Evolutionary conservation across 2,797 vertebrate genomes (phyloP).

Genomic region (Gambusia yucatana): DNA sequence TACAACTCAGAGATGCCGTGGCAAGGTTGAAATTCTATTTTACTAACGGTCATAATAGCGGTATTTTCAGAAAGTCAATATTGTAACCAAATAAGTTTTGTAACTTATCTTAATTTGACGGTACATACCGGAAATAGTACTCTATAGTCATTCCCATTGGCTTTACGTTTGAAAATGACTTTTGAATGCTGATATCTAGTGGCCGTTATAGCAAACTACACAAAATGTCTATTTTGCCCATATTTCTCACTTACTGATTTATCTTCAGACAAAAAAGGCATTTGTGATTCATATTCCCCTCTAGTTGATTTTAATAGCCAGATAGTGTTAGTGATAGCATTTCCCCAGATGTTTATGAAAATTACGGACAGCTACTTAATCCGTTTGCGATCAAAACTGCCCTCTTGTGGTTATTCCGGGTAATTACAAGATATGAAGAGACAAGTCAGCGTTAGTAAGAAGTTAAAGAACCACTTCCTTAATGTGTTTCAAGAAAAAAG

Average conservation of each 20-base stretch:
- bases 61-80: not conserved
- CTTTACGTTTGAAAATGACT: not conserved
- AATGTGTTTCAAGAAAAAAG: not conserved
- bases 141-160: not conserved
- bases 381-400: not conserved
- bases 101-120: not conserved
- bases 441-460: not conserved
- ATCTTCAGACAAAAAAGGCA: not conserved
- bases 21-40: not conserved
- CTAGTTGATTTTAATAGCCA: not conserved
- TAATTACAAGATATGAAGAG: not conserved
- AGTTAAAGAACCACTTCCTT: not conserved
- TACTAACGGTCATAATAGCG: not conserved
- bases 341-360: not conserved
- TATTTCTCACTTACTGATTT: not conserved
- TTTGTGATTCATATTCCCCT: not conserved
- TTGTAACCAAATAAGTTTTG: not conserved
- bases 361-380: not conserved
- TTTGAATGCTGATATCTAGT: constrained; percentile 1
- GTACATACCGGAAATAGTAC: not conserved
- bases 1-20: not conserved
- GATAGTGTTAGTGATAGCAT: not conserved
- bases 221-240: not conserved
- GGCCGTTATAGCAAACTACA: constrained; percentile 1
- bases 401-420: not conserved